Base-by-base conservation (phyloP, 2,797 vertebrate species). In the Danio albolineatus region DNA sequence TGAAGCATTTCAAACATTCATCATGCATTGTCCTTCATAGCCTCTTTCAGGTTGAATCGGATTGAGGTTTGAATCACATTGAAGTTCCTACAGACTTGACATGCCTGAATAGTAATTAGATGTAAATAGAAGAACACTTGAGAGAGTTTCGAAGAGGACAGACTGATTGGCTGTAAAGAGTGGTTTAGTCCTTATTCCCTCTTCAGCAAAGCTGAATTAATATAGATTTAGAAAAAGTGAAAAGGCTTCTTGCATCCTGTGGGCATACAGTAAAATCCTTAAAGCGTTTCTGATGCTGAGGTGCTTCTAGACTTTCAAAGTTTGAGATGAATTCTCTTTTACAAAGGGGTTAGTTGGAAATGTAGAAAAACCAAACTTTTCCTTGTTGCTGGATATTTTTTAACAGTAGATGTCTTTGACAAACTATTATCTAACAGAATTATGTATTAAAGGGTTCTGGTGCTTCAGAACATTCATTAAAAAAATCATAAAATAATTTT, bases 21-120 rank as follows among this genome's bases (percentile, higher is more conserved):
- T 48, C 53, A 38, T 46, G 16, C 16, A 56, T 56, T 69, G 21
- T 78, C 54, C 13, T 70, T 78, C 17, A 61, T 61, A 51, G 66
- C 19, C 56, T 78, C 44, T 57, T 82, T 46, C 38, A 66, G 28
- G 56, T 46, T 19, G 49, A 70, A 78, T 46, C 71, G 66, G 59
- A 73, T 44, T 62, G 66, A 17, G 46, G 38, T 60, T 12, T 48
- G 14, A 70, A 70, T 57, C 49, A 12, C 51, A 67, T 49, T 51
- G 17, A 78, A 61, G 56, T 78, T 70, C 43, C 28, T 60, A 54
- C 74, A 65, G 64, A 67, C 51, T 71, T 80, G 64, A 65, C 71
- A 76, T 56, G 51, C 65, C 76, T 84, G 79, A 78, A 84, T 66
- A 62, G 72, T 78, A 73, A 78, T 78, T 49, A 78, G 38, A 73